Conservation (phyloP, 1,140 invertebrate genomes). For the Capitella teleta region DNA sequence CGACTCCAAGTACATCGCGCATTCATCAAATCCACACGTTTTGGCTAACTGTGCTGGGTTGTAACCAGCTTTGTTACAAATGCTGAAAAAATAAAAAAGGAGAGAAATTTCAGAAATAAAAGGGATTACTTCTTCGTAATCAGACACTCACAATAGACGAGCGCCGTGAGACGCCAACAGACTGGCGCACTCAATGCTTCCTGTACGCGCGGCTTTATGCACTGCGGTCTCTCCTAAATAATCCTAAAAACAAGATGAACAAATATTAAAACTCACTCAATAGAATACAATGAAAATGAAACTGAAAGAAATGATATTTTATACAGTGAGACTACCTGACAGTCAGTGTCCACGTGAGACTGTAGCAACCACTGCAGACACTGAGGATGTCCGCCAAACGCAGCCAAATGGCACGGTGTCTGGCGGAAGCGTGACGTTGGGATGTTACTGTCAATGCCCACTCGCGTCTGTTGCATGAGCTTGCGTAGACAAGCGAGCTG, state of each 20-base stretch:
- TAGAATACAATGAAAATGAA: background rate
- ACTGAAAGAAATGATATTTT: background rate
- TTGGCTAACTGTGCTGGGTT: background rate
- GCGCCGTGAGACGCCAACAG: constrained; percentile 13
- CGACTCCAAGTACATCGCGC: background rate
- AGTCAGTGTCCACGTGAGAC: constrained; percentile 13
- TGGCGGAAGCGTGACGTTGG: constrained; percentile 18
- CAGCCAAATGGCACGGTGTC: constrained; percentile 23
- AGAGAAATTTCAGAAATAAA: background rate
- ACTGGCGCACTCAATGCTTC: constrained; percentile 33
- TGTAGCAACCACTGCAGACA: constrained; percentile 30
- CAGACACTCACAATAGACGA: background rate
- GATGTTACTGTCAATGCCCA: constrained; percentile 17
- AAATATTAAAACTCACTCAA: background rate
- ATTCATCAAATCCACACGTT: background rate
- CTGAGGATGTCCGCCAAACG: constrained; percentile 24
- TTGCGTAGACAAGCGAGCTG: constrained; percentile 33
- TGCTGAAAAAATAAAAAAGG: background rate
- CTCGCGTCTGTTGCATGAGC: constrained; percentile 12
- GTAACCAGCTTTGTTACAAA: background rate
- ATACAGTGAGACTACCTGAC: constrained; percentile 2
- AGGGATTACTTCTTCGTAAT: background rate
- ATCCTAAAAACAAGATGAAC: constrained; percentile 18
- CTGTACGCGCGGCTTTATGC: constrained; percentile 30
- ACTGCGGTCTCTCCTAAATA: constrained; percentile 30